phyloP scores from a whole-genome alignment of 1,140 invertebrate genomes.

The Ceratosolen fusciceps region DNA sequence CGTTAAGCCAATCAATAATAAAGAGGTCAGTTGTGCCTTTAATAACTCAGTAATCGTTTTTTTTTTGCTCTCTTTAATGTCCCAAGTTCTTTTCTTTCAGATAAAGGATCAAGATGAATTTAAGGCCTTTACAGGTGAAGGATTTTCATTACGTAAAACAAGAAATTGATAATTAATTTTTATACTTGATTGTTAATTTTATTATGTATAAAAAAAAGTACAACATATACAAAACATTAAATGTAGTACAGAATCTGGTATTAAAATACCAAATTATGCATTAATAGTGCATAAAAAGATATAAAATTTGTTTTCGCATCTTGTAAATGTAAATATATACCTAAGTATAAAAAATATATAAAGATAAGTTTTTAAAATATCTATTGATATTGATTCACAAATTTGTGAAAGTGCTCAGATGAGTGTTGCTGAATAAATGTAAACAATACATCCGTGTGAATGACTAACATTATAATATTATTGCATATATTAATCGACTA shows the following conservation, averaged over 20 bases:
- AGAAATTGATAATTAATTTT: slow-evolving; percentile 64
- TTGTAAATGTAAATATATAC: slow-evolving; percentile 46
- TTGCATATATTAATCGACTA: slow-evolving; percentile 69
- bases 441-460: slow-evolving; percentile 42
- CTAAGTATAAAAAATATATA: slow-evolving; percentile 48
- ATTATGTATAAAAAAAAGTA: slow-evolving; percentile 46
- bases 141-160: slow-evolving; percentile 74
- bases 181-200: slow-evolving; percentile 36
- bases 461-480: slow-evolving; percentile 21
- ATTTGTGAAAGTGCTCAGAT: slow-evolving; percentile 28
- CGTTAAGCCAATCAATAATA: slow-evolving; percentile 72
- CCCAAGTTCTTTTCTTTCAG: slow-evolving; percentile 53
- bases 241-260: slow-evolving; percentile 18
- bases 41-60: neutral
- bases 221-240: slow-evolving; percentile 32
- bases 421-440: slow-evolving; percentile 21
- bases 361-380: slow-evolving; percentile 41
- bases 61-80: neutral
- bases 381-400: slow-evolving; percentile 13
- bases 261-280: slow-evolving; percentile 14
- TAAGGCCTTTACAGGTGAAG: slow-evolving; percentile 77
- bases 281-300: slow-evolving; percentile 16
- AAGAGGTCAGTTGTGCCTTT: slow-evolving; percentile 61
- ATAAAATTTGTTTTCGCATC: slow-evolving; percentile 34
- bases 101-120: slow-evolving; percentile 70